These are phyloP conservation scores for Sialis fuliginosa DNA, from an alignment of 2,888 invertebrate species.

Conservation along the genomic window DNA sequence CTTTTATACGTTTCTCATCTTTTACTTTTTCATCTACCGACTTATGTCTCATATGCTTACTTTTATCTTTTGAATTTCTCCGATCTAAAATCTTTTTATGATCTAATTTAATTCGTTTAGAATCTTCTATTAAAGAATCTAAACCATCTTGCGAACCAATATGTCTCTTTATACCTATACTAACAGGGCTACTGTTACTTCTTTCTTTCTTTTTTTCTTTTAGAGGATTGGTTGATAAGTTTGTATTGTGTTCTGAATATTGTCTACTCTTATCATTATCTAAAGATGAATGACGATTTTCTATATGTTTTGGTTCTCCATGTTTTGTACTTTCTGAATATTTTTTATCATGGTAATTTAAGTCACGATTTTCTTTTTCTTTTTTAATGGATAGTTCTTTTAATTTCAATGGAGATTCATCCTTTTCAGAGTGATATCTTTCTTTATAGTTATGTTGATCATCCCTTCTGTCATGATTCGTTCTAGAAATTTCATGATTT, in stretches of 20 bases:
- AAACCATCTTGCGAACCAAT: constrained; percentile 59
- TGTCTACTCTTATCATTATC: constrained; percentile 25
- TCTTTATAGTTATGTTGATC: constrained; percentile 9
- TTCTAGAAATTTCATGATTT: constrained; percentile 9
- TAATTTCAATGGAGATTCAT: constrained; percentile 10
- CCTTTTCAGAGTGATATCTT: constrained; percentile 23
- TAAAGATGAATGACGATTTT: constrained; percentile 29
- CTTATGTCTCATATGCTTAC: constrained; percentile 28
- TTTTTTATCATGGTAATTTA: constrained; percentile 33
- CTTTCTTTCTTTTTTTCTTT: constrained; percentile 36
- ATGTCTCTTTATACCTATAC: constrained; percentile 51
- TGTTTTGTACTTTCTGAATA: constrained; percentile 5
- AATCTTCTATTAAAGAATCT: constrained; percentile 36
- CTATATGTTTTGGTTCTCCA: constrained; percentile 13
- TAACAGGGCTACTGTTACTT: constrained; percentile 42
- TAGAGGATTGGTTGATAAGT: constrained; percentile 13
- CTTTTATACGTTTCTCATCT: constrained; percentile 9
- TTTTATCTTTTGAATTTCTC: constrained; percentile 50
- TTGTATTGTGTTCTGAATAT: constrained; percentile 15
- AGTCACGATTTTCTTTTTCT: constrained; percentile 28
- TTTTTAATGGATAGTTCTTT: constrained; percentile 23
- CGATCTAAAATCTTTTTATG: constrained; percentile 36
- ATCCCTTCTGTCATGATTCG: constrained; percentile 9
- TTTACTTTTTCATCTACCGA: constrained; percentile 25
- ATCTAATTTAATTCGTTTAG: constrained; percentile 42